Base-by-base conservation (phyloP, 2,113 vertebrate genomes). In the Paradoxurus hermaphroditus region DNA sequence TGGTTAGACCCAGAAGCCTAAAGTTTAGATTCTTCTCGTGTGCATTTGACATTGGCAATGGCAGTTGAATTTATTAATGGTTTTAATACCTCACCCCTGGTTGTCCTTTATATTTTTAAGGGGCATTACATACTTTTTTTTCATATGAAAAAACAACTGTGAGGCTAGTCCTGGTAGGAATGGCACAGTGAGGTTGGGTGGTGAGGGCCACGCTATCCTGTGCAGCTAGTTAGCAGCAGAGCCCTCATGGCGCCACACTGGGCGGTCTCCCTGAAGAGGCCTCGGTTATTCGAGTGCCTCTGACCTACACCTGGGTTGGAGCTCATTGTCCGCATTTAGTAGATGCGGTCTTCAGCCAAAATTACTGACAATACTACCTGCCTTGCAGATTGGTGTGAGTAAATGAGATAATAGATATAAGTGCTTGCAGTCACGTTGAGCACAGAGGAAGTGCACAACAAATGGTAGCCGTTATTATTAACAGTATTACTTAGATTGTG, bases 1-100 rank as follows among this genome's bases (percentile, higher is more conserved):
- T 78, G 34, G 25, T 81, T 77, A 90, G 73, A 95, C 44, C 34
- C n/a, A 18, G 85, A 97, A 94, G 25, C 29, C 46, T 91, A 39
- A 56, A 86, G 82, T 5, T 46, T 39, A 53, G 73, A 51, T 65
- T 7, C 41, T 79, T 92, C 90, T 94, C 31, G 1, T 25, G 21
- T 82, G 86, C 79, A 27, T 63, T 91, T 90, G 87, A 46, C 49
- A 34, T 59, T 14, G 67, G 21, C 27, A 87, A 5, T n/a, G 23
- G 73, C 59, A 85, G 39, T 25, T 93, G 68, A 73, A 29, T 53
- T 78, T 94, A 90, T 63, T 86, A 67, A 67, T 72, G 85, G 53
- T 36, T 36, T 70, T 51, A 49, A 51, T 83, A 49, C 68, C 62
- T 81, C 12, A 11, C 51, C 27, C 39, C 44, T 46, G 53, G 39